Base-by-base conservation (phyloP, 37 sponge, comb jelly and placozoan genomes). In the Eunapius fragilis region DNA sequence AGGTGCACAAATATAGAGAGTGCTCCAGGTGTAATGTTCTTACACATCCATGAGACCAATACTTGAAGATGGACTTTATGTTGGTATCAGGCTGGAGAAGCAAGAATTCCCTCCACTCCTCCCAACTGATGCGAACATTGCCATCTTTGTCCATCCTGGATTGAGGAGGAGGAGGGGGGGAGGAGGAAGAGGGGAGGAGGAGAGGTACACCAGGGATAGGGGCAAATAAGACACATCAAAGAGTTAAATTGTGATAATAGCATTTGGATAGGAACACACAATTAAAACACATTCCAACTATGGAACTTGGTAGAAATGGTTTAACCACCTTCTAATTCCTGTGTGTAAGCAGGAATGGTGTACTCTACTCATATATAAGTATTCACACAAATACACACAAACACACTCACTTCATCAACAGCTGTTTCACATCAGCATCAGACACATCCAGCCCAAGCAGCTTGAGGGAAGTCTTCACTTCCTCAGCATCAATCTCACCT, bases 51-150 rank as follows among this genome's bases (percentile, higher is more conserved):
- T 95, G 94, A 11, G 79, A 90, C 94, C 93, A 95, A 22, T 81
- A 75, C 27, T 90, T 30, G 48, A 93, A 81, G 33, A 95, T 95
- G 30, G 85, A 81, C 67, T 77, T 37, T 67, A 93, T 75, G 28
- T 37, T 87, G 70, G 93, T 90, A 85, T 93, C 78, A 4, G 98
- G 98, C 25, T 97, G 93, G 19, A 97, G 86, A 23, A 97, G 70
- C 5, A 94, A 86, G 75, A 85, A 98, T 82, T 95, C 93, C 50
- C 99, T 86, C 94, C 98, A 98, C 69, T 96, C 97, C 80, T 95
- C 92, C 96, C 96, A 96, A 31, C 86, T 88, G 31, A 98, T 93
- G 30, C 32, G 27, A 19, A 96, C 87, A 68, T 92, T 92, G 3
- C 96, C 97, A 83, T 96, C 94, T 23, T 85, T 91, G 70, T 96